These are phyloP conservation scores for Tipula helvola DNA, from an alignment of 2,888 invertebrate genomes.

Conservation along the genomic window DNA sequence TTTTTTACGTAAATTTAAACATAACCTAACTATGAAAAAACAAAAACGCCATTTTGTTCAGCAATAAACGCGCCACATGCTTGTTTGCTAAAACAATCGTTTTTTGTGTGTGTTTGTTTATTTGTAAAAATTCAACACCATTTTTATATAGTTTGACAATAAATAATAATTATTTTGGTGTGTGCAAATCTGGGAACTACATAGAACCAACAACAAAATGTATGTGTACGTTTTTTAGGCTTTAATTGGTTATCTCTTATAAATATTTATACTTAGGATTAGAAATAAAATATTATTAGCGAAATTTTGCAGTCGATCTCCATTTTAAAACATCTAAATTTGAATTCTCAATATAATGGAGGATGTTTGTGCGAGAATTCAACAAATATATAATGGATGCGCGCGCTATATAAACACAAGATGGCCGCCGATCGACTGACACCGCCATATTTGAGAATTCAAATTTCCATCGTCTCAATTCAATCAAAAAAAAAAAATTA, in stretches of 20 bases:
- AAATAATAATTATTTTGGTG: not conserved
- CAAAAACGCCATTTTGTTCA: not conserved
- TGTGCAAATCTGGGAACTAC: not conserved
- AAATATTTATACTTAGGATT: not conserved
- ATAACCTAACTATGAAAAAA: not conserved
- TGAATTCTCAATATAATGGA: not conserved
- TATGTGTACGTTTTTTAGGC: not conserved
- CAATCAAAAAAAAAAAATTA: not conserved
- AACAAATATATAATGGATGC: not conserved
- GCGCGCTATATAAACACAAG: not conserved
- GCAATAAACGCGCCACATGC: not conserved
- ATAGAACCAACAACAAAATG: not conserved
- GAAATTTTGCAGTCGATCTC: not conserved
- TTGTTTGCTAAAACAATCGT: not conserved
- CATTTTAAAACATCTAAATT: not conserved
- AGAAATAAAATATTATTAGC: not conserved
- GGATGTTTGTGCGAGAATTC: not conserved
- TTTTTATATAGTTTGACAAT: not conserved
- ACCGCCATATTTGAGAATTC: not conserved
- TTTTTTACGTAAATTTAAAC: not conserved
- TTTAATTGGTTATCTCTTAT: not conserved
- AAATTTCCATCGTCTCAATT: not conserved
- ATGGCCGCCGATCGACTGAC: not conserved
- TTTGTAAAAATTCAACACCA: not conserved
- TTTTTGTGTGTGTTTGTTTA: not conserved